phyloP scores from a whole-genome alignment of 2,888 invertebrate species.

The Sipha maydis region DNA sequence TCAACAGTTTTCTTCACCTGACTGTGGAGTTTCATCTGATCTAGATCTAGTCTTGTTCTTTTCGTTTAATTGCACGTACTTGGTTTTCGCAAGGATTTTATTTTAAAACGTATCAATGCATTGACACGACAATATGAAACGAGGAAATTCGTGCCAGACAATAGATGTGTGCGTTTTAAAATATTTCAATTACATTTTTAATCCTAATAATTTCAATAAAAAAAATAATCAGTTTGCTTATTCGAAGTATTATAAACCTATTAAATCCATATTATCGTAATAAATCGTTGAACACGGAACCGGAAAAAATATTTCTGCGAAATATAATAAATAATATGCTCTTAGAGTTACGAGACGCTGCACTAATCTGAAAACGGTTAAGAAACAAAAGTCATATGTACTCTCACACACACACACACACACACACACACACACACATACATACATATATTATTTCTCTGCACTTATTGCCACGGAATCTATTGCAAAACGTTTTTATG shows the following conservation, averaged over 20 bases:
- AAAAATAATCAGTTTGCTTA: not conserved
- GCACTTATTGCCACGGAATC: constrained; percentile 4
- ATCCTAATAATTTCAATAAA: too few species aligned
- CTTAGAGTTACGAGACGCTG: not conserved
- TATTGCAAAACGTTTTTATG: constrained; percentile 6
- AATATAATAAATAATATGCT: not conserved
- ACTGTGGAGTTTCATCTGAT: too few species aligned
- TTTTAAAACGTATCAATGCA: too few species aligned
- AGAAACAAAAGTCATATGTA: not conserved
- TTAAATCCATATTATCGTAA: not conserved
- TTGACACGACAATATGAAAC: too few species aligned
- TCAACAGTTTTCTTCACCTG: too few species aligned
- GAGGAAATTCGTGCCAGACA: too few species aligned
- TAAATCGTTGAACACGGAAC: constrained; percentile 1
- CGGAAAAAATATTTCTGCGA: not conserved
- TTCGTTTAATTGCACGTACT: too few species aligned
- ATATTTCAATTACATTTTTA: too few species aligned
- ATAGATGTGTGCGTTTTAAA: too few species aligned
- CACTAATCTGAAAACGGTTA: constrained; percentile 2
- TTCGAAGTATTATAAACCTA: constrained; percentile 3
- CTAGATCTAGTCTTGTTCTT: too few species aligned
- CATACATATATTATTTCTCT: not conserved
- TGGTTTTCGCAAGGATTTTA: too few species aligned
- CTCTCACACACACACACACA: not conserved
- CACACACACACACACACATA: too few species aligned